phyloP scores from a whole-genome alignment of 2,888 invertebrate species.

The Seladonia tumulorum region DNA sequence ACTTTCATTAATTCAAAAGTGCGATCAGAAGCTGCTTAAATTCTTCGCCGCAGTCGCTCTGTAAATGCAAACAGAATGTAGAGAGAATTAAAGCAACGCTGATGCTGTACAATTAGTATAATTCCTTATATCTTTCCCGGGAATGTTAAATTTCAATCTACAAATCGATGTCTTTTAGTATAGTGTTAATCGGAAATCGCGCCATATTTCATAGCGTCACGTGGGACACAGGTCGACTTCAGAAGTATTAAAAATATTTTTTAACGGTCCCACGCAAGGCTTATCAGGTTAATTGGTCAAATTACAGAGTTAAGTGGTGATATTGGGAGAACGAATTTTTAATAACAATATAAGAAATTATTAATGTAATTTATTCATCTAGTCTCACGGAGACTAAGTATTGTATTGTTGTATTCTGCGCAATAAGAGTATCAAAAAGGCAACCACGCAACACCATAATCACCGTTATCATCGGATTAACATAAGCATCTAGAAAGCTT shows the following conservation, averaged over 20 bases:
- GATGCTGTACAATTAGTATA: conserved; percentile 24
- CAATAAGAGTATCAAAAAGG: conserved; percentile 15
- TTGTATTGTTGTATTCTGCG: conserved; percentile 9
- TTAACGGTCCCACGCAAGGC: neutral
- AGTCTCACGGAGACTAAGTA: conserved; percentile 32
- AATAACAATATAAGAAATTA: conserved; percentile 25
- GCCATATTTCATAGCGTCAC: neutral
- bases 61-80: conserved; percentile 76
- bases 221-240: neutral
- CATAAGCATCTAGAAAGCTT: conserved; percentile 27
- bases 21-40: conserved; percentile 82
- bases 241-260: neutral
- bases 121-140: conserved; percentile 41
- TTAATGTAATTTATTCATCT: conserved; percentile 20
- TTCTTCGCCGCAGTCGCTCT: conserved; percentile 83
- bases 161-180: conserved; percentile 14
- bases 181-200: neutral
- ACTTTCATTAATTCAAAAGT: conserved; percentile 79
- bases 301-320: conserved; percentile 44
- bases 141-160: conserved; percentile 12
- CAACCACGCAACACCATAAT: conserved; percentile 46
- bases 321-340: conserved; percentile 1
- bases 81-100: conserved; percentile 59
- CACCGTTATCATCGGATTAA: conserved; percentile 37
- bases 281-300: conserved; percentile 48